Base-by-base conservation (phyloP, 1,140 invertebrate species). In the Nasonia giraulti region DNA sequence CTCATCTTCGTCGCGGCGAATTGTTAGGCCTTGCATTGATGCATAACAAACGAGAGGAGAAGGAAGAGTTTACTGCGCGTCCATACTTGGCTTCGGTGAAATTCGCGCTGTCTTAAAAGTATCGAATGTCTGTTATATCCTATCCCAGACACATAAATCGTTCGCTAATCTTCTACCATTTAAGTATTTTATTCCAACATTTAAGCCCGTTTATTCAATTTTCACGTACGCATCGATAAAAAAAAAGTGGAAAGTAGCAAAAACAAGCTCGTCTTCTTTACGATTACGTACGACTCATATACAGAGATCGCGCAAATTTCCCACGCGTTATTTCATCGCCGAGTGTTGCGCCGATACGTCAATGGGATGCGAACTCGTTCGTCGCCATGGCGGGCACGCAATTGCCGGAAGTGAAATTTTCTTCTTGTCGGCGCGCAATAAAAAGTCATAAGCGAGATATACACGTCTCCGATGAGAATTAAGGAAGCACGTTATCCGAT, bases 361-460 rank as follows among this genome's bases (percentile, higher is more conserved):
- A 69, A 71, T 73, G 37, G 47, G 82, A 78, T 44, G 33, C 23
- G 44, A 84, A 55, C 82, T 37, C 82, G 62, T 79, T 84, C 27
- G 27, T 71, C 68, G 68, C 31, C 68, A 27, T 3, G 0, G 68
- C 27, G 2, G 62, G 23, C 77, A 12, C 50, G 83, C 76, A 84
- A 84, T 80, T 84, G 69, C 83, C 76, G 83, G 83, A 84, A 84
- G 83, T 84, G 83, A 84, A 84, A 84, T 84, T 84, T 74, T 80
- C 77, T 74, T 84, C 68, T 84, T 47, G 74, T n/a, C 23, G 62
- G n/a, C 17, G 73, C 17, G 73, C 37, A 37, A 55, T n/a, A 75
- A 82, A 73, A 82, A 75, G 33, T 40, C 31, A n/a, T 73, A 75
- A 6, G 80, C 66, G 31, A 12, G 23, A 40, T 33, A 23, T 40